phyloP scores from a whole-genome alignment of 2,797 vertebrate species.

The Sebastes baramenuke region DNA sequence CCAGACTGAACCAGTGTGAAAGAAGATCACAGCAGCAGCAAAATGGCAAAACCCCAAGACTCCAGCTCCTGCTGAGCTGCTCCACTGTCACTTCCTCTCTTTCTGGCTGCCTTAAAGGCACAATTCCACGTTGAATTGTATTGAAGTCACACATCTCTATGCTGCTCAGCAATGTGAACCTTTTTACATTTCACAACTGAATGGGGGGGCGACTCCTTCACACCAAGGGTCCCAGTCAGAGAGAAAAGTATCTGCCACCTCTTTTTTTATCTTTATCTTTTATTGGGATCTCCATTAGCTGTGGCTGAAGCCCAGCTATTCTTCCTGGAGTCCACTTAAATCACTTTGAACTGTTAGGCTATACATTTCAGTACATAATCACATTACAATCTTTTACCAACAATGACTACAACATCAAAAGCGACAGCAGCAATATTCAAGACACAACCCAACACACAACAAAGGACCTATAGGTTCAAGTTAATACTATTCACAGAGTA shows the following conservation, averaged over 20 bases:
- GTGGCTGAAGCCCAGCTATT: too few relatives aligned
- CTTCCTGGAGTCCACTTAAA: too few relatives aligned
- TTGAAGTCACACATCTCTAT: background rate
- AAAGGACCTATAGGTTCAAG: too few relatives aligned
- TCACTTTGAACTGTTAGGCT: too few relatives aligned
- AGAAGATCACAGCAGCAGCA: conserved; percentile 40
- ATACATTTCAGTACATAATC: too few relatives aligned
- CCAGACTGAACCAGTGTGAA: conserved; percentile 17
- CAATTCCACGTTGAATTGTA: background rate
- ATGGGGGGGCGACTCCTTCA: background rate
- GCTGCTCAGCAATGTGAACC: background rate
- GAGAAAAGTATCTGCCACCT: background rate
- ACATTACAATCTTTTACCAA: too few relatives aligned
- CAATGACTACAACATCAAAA: too few relatives aligned
- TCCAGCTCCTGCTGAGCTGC: conserved; percentile 39
- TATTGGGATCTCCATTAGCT: too few relatives aligned
- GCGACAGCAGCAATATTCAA: too few relatives aligned
- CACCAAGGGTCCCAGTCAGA: background rate
- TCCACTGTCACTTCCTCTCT: conserved; percentile 2
- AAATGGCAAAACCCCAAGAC: conserved; percentile 43
- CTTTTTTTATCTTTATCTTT: too few relatives aligned
- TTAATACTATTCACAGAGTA: too few relatives aligned
- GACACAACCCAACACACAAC: too few relatives aligned
- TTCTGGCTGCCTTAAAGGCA: conserved; percentile 7
- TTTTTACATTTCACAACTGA: background rate